Evolutionary conservation across 1,140 invertebrate genomes (phyloP).

Genomic region (Sarcophaga bullata): DNA sequence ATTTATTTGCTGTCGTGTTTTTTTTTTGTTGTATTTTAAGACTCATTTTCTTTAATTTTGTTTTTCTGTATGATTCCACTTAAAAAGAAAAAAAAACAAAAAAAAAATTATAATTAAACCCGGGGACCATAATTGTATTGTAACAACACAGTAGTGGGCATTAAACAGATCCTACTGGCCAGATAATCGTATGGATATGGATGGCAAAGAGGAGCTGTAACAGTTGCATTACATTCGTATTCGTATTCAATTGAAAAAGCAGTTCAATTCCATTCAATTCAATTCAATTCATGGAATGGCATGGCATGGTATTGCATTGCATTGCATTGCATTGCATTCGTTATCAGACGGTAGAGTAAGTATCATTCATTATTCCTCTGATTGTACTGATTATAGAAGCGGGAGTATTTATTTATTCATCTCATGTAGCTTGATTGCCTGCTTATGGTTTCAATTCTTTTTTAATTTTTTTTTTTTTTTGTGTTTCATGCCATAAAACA

Average conservation of each 20-base stretch:
- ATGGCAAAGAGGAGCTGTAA: not conserved
- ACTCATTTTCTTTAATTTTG: not conserved
- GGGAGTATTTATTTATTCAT: no score
- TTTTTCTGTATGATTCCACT: not conserved
- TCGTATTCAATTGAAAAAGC: not conserved
- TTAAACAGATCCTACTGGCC: not conserved
- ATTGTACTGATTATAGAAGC: no score
- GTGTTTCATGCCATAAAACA: not conserved
- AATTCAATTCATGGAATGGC: not conserved
- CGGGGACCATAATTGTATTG: constrained; percentile 7
- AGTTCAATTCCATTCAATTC: not conserved
- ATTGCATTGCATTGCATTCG: no score
- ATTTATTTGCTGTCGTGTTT: not conserved
- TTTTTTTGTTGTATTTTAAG: not conserved
- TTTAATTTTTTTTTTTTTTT: no score
- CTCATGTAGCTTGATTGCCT: no score
- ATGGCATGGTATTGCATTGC: no score
- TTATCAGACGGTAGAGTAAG: no score
- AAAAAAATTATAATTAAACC: constrained; percentile 10
- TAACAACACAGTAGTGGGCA: not conserved
- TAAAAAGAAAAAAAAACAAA: not conserved
- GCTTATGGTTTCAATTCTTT: no score
- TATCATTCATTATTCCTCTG: no score
- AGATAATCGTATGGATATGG: not conserved
- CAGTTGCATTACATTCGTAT: not conserved